Percentiles rank a stretch among this genome's conserved stretches.
These are phyloP conservation scores for Acleris laterana DNA, from an alignment of 2,888 invertebrate species.

Conservation along the genomic window DNA sequence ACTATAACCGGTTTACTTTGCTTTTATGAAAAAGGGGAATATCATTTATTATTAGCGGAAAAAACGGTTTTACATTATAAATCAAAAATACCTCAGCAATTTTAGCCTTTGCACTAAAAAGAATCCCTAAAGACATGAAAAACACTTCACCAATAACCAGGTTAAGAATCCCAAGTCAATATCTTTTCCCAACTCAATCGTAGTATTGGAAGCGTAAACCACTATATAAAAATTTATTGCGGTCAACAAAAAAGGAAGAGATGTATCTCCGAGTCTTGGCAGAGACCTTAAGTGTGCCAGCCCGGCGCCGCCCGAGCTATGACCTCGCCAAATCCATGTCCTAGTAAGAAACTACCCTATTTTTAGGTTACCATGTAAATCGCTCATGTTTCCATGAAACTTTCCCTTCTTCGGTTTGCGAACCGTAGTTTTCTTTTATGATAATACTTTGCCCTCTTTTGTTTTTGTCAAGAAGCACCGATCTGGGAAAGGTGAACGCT, in stretches of 20 bases:
- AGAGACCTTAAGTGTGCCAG: slow-evolving; percentile 59
- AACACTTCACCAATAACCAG: not conserved
- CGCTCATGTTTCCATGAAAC: slow-evolving; percentile 12
- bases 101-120: not conserved
- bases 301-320: slow-evolving; percentile 60
- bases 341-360: slow-evolving; percentile 50
- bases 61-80: too few species aligned
- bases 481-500: not conserved
- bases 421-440: slow-evolving; percentile 15
- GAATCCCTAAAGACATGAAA: slow-evolving; percentile 2
- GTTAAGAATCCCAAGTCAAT: slow-evolving; percentile 12
- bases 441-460: slow-evolving; percentile 16
- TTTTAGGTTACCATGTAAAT: slow-evolving; percentile 32
- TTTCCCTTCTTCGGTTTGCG: slow-evolving; percentile 8
- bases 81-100: too few species aligned
- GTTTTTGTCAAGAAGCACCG: not conserved
- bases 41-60: too few species aligned
- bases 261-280: slow-evolving; percentile 56
- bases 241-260: slow-evolving; percentile 39
- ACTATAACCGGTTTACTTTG: too few species aligned
- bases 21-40: too few species aligned
- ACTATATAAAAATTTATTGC: slow-evolving; percentile 30
- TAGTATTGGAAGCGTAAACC: slow-evolving; percentile 26
- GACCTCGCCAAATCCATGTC: slow-evolving; percentile 58
- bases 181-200: slow-evolving; percentile 18